Percentiles rank a stretch among this genome's conserved stretches.
These are phyloP conservation scores for Villa cingulata DNA, from an alignment of 2,888 invertebrate species.

Conservation along the genomic window DNA sequence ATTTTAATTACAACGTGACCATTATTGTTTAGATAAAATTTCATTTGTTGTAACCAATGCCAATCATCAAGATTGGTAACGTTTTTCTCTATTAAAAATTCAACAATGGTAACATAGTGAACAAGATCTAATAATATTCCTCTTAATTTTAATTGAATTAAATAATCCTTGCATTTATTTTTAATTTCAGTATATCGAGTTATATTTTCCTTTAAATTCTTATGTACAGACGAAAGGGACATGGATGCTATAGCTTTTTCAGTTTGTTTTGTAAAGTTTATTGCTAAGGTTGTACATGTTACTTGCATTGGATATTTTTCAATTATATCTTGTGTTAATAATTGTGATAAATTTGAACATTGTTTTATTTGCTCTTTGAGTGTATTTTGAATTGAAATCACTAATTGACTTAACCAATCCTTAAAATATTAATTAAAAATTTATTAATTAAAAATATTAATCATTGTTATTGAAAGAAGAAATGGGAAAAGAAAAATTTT, in stretches of 20 bases:
- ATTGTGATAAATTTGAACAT: slow-evolving; percentile 37
- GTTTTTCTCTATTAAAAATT: slow-evolving; percentile 55
- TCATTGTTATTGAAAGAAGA: background rate
- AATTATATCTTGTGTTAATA: slow-evolving; percentile 38
- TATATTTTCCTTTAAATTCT: slow-evolving; percentile 37
- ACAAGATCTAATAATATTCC: slow-evolving; percentile 86
- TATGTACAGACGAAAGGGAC: slow-evolving; percentile 41
- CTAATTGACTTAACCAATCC: slow-evolving; percentile 45
- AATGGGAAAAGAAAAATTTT: too few relatives aligned
- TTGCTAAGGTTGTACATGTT: slow-evolving; percentile 69
- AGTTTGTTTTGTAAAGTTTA: slow-evolving; percentile 70
- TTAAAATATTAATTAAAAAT: too few relatives aligned
- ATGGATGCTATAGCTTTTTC: slow-evolving; percentile 65
- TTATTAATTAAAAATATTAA: too few relatives aligned
- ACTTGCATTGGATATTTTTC: slow-evolving; percentile 49
- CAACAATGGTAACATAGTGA: slow-evolving; percentile 74
- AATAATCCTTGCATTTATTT: slow-evolving; percentile 37
- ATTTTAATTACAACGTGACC: slow-evolving; percentile 46
- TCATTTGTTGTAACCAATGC: slow-evolving; percentile 91
- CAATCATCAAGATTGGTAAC: slow-evolving; percentile 60
- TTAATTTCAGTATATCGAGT: slow-evolving; percentile 25
- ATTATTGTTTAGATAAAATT: slow-evolving; percentile 51
- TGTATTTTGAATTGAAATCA: slow-evolving; percentile 67
- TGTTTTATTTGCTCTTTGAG: slow-evolving; percentile 52
- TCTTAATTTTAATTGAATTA: slow-evolving; percentile 75